Evolutionary conservation across 2,797 vertebrate species (phyloP).

Genomic region (Sebastes baramenuke): DNA sequence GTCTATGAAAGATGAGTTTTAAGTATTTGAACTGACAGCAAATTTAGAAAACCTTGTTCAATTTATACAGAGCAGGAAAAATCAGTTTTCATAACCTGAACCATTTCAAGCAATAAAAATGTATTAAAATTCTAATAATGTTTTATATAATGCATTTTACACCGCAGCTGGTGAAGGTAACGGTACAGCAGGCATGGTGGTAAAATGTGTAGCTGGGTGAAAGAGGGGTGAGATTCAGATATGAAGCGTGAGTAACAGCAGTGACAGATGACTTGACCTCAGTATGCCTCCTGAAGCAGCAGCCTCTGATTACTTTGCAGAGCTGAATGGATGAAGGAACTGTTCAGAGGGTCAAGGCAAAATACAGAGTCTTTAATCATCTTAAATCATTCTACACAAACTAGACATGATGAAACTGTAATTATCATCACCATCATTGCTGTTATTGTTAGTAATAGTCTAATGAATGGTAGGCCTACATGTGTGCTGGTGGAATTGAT

Average conservation of each 20-base stretch:
- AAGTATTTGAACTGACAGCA: neutral
- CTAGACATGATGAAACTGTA: neutral
- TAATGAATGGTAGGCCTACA: neutral
- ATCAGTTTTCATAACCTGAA: neutral
- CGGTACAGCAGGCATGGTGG: neutral
- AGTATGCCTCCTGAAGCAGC: conserved; percentile 68
- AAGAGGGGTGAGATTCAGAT: conserved; percentile 12
- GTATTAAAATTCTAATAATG: neutral
- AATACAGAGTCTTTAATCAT: neutral
- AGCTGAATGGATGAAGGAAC: conserved; percentile 83
- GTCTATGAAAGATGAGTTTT: neutral
- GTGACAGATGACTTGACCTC: conserved; percentile 62
- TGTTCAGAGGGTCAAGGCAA: conserved; percentile 79
- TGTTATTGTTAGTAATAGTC: neutral
- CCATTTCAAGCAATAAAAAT: neutral
- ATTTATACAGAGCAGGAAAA: neutral
- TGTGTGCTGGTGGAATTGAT: neutral
- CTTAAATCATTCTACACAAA: neutral
- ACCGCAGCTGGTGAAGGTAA: conserved; percentile 8
- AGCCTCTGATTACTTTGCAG: conserved; percentile 74
- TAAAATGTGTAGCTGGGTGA: conserved; percentile 23
- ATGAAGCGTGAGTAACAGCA: conserved; percentile 5
- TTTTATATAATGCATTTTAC: conserved; percentile 6
- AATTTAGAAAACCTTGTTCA: neutral
- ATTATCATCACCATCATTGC: neutral